Percentiles rank a stretch among this genome's conserved stretches.
These are phyloP conservation scores for Bellardia bayeri DNA, from an alignment of 2,888 invertebrate genomes.

Conservation along the genomic window DNA sequence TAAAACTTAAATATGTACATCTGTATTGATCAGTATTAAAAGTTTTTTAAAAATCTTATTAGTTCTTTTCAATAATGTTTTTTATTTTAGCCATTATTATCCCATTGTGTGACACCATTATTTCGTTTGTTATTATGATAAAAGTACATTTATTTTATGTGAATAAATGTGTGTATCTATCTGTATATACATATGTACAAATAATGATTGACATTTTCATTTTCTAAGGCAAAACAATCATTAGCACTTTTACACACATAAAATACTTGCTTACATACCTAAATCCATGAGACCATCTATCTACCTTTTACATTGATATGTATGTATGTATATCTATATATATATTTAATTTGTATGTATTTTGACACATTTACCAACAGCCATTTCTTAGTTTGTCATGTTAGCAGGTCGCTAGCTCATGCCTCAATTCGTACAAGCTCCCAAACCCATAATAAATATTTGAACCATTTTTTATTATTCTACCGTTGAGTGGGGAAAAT, in stretches of 20 bases:
- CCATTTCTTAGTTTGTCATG: neutral
- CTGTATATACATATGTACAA: neutral
- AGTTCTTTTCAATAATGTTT: no score
- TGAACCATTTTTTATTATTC: conserved; percentile 6
- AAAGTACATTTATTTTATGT: neutral
- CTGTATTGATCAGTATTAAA: no score
- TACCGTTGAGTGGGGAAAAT: neutral
- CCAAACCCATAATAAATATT: neutral
- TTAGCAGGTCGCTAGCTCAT: neutral
- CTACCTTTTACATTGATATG: neutral
- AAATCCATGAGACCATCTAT: neutral
- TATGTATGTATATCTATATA: neutral
- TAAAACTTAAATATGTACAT: no score
- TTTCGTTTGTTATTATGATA: neutral
- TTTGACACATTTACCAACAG: conserved; percentile 12
- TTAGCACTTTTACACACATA: neutral
- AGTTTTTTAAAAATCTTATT: no score
- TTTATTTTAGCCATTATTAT: no score
- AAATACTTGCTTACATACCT: neutral
- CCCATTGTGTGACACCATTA: neutral
- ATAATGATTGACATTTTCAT: conserved; percentile 51
- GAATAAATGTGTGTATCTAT: neutral
- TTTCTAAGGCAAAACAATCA: conserved; percentile 28
- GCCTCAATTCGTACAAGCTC: neutral
- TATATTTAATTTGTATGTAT: neutral